Base-by-base conservation (phyloP, 2,888 invertebrate species). In the Trachelus troglodyta region DNA sequence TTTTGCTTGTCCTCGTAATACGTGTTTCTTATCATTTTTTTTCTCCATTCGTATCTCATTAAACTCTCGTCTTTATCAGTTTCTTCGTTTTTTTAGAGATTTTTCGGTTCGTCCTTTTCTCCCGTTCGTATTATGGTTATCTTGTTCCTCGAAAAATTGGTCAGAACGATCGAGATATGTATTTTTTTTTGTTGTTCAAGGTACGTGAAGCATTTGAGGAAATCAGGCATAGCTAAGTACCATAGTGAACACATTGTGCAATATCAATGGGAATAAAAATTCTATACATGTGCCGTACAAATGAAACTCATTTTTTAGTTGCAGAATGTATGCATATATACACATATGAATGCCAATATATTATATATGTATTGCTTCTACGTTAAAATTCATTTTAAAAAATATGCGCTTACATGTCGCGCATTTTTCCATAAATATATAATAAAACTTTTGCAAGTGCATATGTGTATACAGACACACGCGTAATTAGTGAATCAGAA, bases 211-310 rank as follows among this genome's bases (percentile, higher is more conserved):
- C 91, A 87, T 90, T 90, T 90, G 87, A 90, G 90, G 90, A 90
- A 89, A 89, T 91, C 90, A 90, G 90, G 90, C 90, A 90, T 90
- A 90, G 90, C 90, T 88, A 88, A 89, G 88, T 91, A 91, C 90
- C 91, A 91, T 90, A 91, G 91, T 91, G 90, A 91, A 90, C 90
- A 91, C 90, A 91, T 91, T 91, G 91, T 91, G 91, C 91, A 91
- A 56, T 90, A 88, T 91, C 90, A 91, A 92, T 90, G 90, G 91
- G 90, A 91, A 91, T 91, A 89, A 91, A 91, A 91, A 90, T 88
- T 91, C 91, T 92, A 92, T 92, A 91, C 91, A 91, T 90, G 94
- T 94, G 94, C 94, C 94, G 94, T 94, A 94, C 92, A 94, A 94
- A 94, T 92, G 91, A 92, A 94, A 94, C 93, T 94, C 90, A 94